Conservation (phyloP, 2,888 invertebrate species). For the Lithophane socia region DNA sequence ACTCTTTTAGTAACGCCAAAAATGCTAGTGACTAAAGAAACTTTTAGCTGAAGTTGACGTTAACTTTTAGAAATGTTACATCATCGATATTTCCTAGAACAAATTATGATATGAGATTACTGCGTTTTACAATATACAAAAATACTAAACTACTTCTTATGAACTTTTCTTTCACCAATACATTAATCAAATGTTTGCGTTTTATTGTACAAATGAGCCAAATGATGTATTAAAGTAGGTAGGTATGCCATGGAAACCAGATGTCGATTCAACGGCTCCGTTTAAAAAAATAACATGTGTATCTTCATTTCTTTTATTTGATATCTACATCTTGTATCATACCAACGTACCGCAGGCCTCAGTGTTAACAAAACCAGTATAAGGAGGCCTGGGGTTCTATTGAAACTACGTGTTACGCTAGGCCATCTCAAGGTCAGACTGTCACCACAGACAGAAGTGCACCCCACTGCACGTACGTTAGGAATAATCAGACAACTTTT, state of each 20-base stretch:
- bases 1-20: too few relatives aligned
- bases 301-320: neutral
- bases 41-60: neutral
- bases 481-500: neutral
- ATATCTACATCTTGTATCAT: neutral
- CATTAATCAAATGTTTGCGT: constrained; percentile 41
- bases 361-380: neutral
- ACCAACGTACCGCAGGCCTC: neutral
- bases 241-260: constrained; percentile 61
- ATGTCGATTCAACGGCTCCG: constrained; percentile 54
- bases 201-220: constrained; percentile 41
- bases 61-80: neutral
- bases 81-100: neutral
- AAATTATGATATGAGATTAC: neutral
- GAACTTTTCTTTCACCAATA: constrained; percentile 19
- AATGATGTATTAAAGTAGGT: constrained; percentile 39
- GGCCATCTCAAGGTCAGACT: neutral
- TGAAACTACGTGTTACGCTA: neutral
- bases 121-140: neutral
- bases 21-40: neutral
- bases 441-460: too few relatives aligned
- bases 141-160: neutral
- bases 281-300: constrained; percentile 24
- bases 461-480: neutral
- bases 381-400: neutral